Base-by-base conservation (phyloP, 2,113 vertebrate species). In the Copsychus sechellarum region DNA sequence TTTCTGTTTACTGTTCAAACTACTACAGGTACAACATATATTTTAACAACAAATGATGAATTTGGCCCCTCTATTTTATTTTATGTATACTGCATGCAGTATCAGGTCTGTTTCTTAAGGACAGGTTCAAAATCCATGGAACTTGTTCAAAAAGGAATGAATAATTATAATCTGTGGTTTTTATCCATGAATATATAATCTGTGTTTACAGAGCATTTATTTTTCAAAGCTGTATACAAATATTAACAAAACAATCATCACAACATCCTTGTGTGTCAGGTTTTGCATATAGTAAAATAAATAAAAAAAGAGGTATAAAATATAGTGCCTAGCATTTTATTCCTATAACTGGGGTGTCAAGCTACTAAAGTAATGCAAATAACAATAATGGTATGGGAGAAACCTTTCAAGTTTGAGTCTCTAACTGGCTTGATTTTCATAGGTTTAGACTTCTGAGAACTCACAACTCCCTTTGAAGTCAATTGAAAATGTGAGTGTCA, bases 391-490 rank as follows among this genome's bases (percentile, higher is more conserved):
- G 73, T 76, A 94, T 77, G 81, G 77, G 26, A 95, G 78, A 91
- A 92, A 93, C 95, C 91, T 97, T 97, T 97, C 87, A 97, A 96
- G 90, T 96, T 92, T 92, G 73, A 89, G 36, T 89, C 78, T 93
- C 81, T 96, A 89, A 92, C 81, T 95, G 89, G 33, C 94, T 92
- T 97, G 93, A 95, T 96, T 97, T 95, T 96, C 94, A 96, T 96
- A 96, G 81, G 89, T 96, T 96, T 96, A 89, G 95, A 96, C 96
- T 97, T 97, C 94, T 96, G 96, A 97, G 95, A 14, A 1, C 84
- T 95, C 81, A 80, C 62, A 95, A 79, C 50, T 96, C 33, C 57
- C 90, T 94, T 96, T 96, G 94, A 97, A 93, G 95, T 95, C 20
- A 3, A 91, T 62, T 95, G 91, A 95, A 95, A 92, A 92, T 91